phyloP scores from a whole-genome alignment of 2,797 vertebrate species.

The Enteromius unitaeniatus region DNA sequence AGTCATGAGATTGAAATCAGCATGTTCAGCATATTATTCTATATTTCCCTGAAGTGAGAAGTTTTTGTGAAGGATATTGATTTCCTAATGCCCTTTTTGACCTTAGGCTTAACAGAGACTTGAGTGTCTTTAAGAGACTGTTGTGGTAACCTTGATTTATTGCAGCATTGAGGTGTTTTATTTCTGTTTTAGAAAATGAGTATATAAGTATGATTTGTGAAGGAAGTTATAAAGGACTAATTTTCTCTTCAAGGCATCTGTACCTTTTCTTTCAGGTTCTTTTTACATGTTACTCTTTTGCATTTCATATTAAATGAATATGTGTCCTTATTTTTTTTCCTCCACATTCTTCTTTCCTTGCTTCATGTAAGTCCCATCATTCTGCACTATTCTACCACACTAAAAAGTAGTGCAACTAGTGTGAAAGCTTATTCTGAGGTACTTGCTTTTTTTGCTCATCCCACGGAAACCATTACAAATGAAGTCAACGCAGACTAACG shows the following conservation, averaged over 20 bases:
- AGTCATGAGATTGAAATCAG: no score
- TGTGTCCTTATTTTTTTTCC: neutral
- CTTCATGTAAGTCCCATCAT: neutral
- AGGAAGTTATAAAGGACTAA: no score
- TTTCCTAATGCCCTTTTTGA: no score
- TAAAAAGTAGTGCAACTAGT: neutral
- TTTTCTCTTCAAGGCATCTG: neutral
- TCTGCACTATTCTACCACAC: neutral
- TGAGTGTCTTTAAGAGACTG: no score
- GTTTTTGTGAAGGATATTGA: no score
- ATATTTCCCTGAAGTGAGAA: no score
- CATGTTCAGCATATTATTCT: no score
- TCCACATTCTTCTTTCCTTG: neutral
- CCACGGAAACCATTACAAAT: neutral
- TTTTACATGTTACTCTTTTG: neutral
- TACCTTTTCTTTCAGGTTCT: neutral
- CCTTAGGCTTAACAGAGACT: no score
- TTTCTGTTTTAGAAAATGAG: no score
- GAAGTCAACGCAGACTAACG: neutral
- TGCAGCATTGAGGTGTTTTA: no score
- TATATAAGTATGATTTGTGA: no score
- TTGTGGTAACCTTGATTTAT: no score
- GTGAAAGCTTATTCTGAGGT: neutral
- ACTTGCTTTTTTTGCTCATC: neutral
- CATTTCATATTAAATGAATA: neutral